Evolutionary conservation across 2,113 vertebrate genomes (phyloP), one percentile per base, ranked within the genome.

Genomic region (Misgurnus anguillicaudatus): DNA sequence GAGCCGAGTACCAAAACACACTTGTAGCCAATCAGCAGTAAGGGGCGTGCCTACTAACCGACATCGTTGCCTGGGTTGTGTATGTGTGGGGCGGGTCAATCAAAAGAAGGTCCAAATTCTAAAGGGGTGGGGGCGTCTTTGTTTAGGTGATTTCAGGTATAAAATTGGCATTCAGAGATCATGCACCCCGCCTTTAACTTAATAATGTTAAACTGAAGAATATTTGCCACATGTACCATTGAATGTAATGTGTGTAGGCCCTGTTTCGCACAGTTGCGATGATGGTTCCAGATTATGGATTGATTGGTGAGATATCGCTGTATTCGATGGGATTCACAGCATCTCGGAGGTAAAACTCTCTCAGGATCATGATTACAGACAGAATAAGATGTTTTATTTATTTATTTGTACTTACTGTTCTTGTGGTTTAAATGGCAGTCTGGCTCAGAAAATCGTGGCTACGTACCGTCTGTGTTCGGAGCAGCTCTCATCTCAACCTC

Each of bases 281-380:
- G 97, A 98, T 98, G 97, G 96, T 96, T 5, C 96, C 97, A 73
- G 96, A 98, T 90, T 97, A 98, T 57, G 93, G 92, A 75, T 91
- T 98, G 70, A 98, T 98, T 90, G 96, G 95, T 69, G 95, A 98
- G 89, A 97, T 98, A 81, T 97, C 95, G 0, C 94, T 98, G 38
- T 98, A 97, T 84, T 98, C 96, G 2, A 96, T 97, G 95, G 97
- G 97, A 66, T 98, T 98, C 89, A 89, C 96, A 87, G 94, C 96
- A 58, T 98, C 97, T 48, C 93, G 94, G 86, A 97, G 95, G 97
- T 98, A 90, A 65, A 39, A 21, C 45, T 9, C 60, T 38, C 7
- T 61, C 39, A 57, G 53, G 19, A 9, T 57, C 53, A 57, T 57
- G 17, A 7, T 19, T 57, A 9, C 17, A 19, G 17, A 57, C n/a